Evolutionary conservation across 92 coral and sea anemone species (phyloP).

Genomic region (Micromussa lordhowensis): DNA sequence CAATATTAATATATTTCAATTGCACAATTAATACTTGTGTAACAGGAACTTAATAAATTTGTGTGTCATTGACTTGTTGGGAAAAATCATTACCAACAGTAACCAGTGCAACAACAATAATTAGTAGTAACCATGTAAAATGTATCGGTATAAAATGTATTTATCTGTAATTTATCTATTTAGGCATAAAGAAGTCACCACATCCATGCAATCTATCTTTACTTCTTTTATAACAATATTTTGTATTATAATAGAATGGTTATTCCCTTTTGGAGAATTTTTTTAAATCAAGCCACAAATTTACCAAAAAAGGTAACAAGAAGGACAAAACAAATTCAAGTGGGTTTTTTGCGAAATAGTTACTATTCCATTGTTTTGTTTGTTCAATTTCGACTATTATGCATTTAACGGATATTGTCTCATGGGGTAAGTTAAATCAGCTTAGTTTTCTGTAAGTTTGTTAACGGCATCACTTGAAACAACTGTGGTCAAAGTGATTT

Average conservation of each 20-base stretch:
- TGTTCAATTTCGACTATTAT: slow-evolving; percentile 35
- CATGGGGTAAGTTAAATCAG: slow-evolving; percentile 34
- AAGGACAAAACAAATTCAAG: slow-evolving; percentile 20
- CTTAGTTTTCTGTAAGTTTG: slow-evolving; percentile 18
- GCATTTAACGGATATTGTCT: slow-evolving; percentile 36
- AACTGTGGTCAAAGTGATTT: too few species aligned
- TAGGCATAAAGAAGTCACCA: too few species aligned
- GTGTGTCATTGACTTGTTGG: slow-evolving; percentile 39
- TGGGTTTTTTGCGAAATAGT: slow-evolving; percentile 31
- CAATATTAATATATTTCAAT: slow-evolving; percentile 24
- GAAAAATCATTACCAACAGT: slow-evolving; percentile 28
- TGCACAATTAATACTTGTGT: slow-evolving; percentile 34
- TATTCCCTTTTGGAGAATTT: too few species aligned
- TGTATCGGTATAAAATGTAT: slow-evolving; percentile 26
- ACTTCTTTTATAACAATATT: too few species aligned
- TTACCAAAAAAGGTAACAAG: too few species aligned
- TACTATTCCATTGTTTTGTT: slow-evolving; percentile 40
- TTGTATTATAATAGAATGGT: too few species aligned
- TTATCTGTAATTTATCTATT: too few species aligned
- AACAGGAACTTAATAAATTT: slow-evolving; percentile 40
- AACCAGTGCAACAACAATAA: slow-evolving; percentile 35
- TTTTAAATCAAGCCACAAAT: too few species aligned
- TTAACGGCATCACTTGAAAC: slow-evolving; percentile 20
- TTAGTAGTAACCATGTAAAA: slow-evolving; percentile 25
- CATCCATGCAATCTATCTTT: too few species aligned